phyloP scores from a whole-genome alignment of 2,113 vertebrate species.

The Toxotes chatareus region DNA sequence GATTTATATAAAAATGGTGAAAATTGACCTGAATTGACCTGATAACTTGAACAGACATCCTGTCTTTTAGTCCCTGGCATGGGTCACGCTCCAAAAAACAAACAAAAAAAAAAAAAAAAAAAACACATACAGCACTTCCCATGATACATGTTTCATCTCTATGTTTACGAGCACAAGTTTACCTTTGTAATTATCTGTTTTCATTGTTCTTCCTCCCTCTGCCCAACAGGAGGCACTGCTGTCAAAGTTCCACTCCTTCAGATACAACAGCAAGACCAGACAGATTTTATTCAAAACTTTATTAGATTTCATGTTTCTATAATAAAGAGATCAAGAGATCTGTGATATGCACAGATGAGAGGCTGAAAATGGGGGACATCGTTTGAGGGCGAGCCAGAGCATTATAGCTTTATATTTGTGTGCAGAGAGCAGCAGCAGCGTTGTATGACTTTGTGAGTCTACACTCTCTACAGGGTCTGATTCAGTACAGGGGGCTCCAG shows the following conservation, averaged over 20 bases:
- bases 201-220: background rate
- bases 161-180: background rate
- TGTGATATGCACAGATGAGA: slow-evolving; percentile 62
- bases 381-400: slow-evolving; percentile 51
- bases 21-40: too few species aligned
- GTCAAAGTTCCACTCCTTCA: background rate
- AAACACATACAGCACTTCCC: background rate
- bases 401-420: slow-evolving; percentile 55
- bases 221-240: slow-evolving; percentile 13
- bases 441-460: slow-evolving; percentile 42
- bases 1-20: background rate
- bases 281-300: slow-evolving; percentile 67
- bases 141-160: background rate
- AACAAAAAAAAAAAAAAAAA: too few species aligned
- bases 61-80: background rate
- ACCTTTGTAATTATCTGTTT: background rate
- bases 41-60: too few species aligned
- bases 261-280: background rate
- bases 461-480: slow-evolving; percentile 36
- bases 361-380: slow-evolving; percentile 59
- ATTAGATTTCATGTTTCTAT: slow-evolving; percentile 69
- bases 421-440: slow-evolving; percentile 53
- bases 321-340: slow-evolving; percentile 70
- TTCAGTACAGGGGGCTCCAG: slow-evolving; percentile 50
- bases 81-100: background rate